phyloP scores from a whole-genome alignment of 2,797 vertebrate species.

The Peromyscus eremicus region DNA sequence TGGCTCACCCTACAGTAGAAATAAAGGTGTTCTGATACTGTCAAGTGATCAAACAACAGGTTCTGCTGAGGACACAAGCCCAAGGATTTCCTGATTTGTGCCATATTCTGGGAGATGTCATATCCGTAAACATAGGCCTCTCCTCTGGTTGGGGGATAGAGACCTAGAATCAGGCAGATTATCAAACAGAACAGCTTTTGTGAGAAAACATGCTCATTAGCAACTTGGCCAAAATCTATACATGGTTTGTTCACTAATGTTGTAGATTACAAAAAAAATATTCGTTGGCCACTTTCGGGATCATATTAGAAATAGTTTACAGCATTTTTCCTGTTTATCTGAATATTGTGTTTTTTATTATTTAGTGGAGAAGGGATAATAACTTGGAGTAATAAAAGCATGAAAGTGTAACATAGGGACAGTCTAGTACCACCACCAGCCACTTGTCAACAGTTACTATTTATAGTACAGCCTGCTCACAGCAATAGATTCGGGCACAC shows the following conservation, averaged over 20 bases:
- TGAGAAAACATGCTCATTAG: not conserved
- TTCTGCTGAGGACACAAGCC: conserved; percentile 97
- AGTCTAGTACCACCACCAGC: not conserved
- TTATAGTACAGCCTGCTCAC: not conserved
- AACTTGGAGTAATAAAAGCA: not conserved
- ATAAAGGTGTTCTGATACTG: conserved; percentile 94
- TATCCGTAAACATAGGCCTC: conserved; percentile 95
- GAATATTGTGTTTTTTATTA: not conserved
- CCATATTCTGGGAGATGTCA: conserved; percentile 95
- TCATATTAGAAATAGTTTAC: not conserved
- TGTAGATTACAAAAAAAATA: conserved; percentile 40
- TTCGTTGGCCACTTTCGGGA: not conserved
- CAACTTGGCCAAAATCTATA: not conserved
- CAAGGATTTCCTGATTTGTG: conserved; percentile 94
- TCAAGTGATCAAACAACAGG: conserved; percentile 96
- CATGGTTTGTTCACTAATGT: not conserved
- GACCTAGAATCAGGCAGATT: conserved; percentile 87
- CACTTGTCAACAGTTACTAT: not conserved
- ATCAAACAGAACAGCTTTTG: not conserved
- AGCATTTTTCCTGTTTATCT: not conserved
- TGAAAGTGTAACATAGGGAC: not conserved
- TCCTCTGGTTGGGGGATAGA: conserved; percentile 94
- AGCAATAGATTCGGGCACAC: not conserved
- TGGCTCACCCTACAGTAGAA: conserved; percentile 94
- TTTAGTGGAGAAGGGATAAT: not conserved